Conservation (phyloP, 2,888 invertebrate species). For the Archips xylosteana region DNA sequence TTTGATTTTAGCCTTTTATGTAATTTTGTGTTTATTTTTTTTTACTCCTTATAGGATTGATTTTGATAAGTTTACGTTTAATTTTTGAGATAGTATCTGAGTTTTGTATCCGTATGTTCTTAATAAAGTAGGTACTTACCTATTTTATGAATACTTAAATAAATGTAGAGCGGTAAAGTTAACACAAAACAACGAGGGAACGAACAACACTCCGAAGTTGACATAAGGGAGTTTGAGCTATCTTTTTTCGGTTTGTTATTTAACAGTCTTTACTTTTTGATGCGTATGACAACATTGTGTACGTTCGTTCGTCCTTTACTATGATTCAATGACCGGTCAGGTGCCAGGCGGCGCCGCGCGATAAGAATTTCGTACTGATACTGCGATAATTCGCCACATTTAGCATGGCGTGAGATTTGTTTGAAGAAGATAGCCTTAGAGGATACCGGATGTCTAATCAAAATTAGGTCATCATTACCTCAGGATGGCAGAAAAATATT, state of each 20-base stretch:
- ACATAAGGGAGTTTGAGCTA: background rate
- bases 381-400: constrained; percentile 22
- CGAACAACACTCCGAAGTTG: background rate
- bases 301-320: constrained; percentile 28
- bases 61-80: too few species aligned
- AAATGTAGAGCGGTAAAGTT: constrained; percentile 2
- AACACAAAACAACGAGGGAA: background rate
- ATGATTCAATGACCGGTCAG: constrained; percentile 23
- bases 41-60: too few species aligned
- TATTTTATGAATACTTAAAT: background rate
- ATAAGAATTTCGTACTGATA: constrained; percentile 22
- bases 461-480: constrained; percentile 27
- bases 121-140: too few species aligned
- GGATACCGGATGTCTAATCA: constrained; percentile 15
- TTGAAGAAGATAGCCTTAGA: constrained; percentile 26
- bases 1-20: too few species aligned
- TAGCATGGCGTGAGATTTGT: constrained; percentile 35
- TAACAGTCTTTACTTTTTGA: background rate
- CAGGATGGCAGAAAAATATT: background rate
- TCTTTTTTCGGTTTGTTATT: background rate
- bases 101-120: too few species aligned
- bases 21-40: too few species aligned
- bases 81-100: too few species aligned
- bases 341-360: constrained; percentile 24
- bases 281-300: background rate